Evolutionary conservation across 2,113 vertebrate genomes (phyloP).

Genomic region (Motacilla tschutschensis): DNA sequence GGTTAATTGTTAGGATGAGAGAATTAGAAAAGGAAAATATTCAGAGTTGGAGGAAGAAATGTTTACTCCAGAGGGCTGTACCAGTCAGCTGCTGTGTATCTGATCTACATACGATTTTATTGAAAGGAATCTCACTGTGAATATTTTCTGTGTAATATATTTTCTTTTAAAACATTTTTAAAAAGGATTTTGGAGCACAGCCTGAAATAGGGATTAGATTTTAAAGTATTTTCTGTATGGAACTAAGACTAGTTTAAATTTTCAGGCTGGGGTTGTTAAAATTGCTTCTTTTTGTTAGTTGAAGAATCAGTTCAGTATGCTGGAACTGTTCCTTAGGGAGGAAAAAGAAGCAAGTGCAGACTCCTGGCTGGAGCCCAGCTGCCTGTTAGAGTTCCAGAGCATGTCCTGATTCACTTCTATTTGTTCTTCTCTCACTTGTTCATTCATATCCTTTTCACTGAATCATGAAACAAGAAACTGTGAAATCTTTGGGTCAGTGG

Average conservation of each 20-base stretch:
- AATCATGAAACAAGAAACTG: constrained; percentile 43
- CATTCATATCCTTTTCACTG: constrained; percentile 52
- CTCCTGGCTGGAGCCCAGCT: constrained; percentile 44
- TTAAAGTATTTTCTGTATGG: constrained; percentile 20
- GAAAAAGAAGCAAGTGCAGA: constrained; percentile 43
- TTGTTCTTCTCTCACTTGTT: constrained; percentile 51
- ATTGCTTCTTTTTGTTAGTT: constrained; percentile 57
- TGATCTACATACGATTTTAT: not conserved
- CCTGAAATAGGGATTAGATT: constrained; percentile 41
- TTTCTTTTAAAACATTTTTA: not conserved
- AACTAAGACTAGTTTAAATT: constrained; percentile 44
- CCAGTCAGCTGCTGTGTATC: not conserved
- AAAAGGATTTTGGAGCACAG: not conserved
- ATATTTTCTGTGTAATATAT: not conserved
- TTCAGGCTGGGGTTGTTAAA: constrained; percentile 53
- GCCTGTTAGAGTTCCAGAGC: constrained; percentile 50
- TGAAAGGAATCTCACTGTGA: not conserved
- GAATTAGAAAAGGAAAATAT: not conserved
- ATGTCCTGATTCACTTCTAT: constrained; percentile 50
- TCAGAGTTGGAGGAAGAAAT: not conserved
- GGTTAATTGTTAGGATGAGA: not conserved
- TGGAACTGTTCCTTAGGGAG: constrained; percentile 34
- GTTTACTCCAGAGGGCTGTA: not conserved
- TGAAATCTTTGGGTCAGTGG: constrained; percentile 36
- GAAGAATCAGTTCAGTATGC: constrained; percentile 69